Evolutionary conservation across 2,113 vertebrate genomes (phyloP), one percentile per base, ranked within the genome.

Genomic region (Crotalus tigris): DNA sequence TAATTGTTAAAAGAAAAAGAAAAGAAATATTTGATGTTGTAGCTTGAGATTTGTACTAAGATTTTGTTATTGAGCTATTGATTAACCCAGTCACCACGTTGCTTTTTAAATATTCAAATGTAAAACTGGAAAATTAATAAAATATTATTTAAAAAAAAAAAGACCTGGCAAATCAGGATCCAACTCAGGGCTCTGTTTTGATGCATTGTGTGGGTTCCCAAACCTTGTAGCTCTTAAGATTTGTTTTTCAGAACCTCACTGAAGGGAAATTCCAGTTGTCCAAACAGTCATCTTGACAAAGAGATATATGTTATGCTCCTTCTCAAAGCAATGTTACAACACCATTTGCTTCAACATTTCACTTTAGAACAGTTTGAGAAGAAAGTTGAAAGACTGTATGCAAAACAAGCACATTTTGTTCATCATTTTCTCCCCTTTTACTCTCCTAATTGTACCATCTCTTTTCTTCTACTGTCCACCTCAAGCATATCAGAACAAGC

Each of bases 371-470:
- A 33, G 39, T 39, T 21, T 39, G 69, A 81, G 17, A 89, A 97
- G 96, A 93, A 98, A 99, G 98, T 94, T 99, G 89, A 98, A 94
- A 95, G 96, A 96, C 54, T 97, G 97, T 92, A 98, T 98, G 2
- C 17, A 90, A 85, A 97, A 97, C 89, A 96, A 96, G 5, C 46
- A 59, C 29, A 29, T 53, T 29, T 99, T 55, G 96, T 94, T 93
- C 99, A 99, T 75, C 92, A 94, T 13, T 99, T 98, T 96, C 99
- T 99, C 97, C 95, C 94, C 95, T 96, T 10, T 97, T 99, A 85
- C 98, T 98, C 0, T 94, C 98, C 92, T 97, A 98, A 91, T 94
- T 99, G 91, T 97, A 98, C 95, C 98, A 98, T 94, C 97, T 99
- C 89, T 96, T 97, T 90, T 3, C 0, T n/a, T 89, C 94, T 49